Base-by-base conservation (phyloP, 1,140 invertebrate species). In the Aphaenogaster rudis region DNA sequence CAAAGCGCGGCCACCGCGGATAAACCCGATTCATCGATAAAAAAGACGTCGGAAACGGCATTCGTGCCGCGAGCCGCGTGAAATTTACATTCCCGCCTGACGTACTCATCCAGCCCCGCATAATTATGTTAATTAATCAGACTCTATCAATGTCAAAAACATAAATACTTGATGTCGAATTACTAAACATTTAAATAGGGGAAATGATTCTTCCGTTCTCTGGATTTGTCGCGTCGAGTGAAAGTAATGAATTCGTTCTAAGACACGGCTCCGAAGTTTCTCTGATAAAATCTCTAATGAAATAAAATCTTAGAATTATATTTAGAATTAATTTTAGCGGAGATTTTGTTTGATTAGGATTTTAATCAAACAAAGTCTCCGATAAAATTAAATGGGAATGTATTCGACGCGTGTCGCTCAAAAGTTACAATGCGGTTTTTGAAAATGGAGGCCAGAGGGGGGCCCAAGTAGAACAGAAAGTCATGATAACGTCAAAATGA, bases 21-120 rank as follows among this genome's bases (percentile, higher is more conserved):
- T 77, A 77, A 61, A 57, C 6, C n/a, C 21, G 59, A 52, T 39
- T 67, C 17, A 21, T 79, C 33, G 28, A 67, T 39, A 48, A 9
- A 50, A 54, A 54, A 39, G 21, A 28, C 28, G 15, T 48, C 33
- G 13, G 11, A 48, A 36, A 39, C 33, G 8, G 3, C 17, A 13
- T 28, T 28, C 13, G 11, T 13, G 54, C 9, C 8, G 66, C 39
- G 66, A 67, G 2, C 5, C n/a, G 28, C 13, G n/a, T 11, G 9
- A 15, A 42, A 59, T 45, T 77, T 77, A 17, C 39, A 77, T 77
- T 59, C 21, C 13, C 13, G 36, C 6, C 17, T 11, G 13, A 59
- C 11, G 42, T 45, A 28, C n/a, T 45, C n/a, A 42, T 67, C 13
- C 39, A 33, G 1, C 28, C 0, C 17, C 4, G 21, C 2, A n/a